These are phyloP conservation scores for Prionailurus bengalensis DNA, from an alignment of 2,113 vertebrate genomes.

Conservation along the genomic window DNA sequence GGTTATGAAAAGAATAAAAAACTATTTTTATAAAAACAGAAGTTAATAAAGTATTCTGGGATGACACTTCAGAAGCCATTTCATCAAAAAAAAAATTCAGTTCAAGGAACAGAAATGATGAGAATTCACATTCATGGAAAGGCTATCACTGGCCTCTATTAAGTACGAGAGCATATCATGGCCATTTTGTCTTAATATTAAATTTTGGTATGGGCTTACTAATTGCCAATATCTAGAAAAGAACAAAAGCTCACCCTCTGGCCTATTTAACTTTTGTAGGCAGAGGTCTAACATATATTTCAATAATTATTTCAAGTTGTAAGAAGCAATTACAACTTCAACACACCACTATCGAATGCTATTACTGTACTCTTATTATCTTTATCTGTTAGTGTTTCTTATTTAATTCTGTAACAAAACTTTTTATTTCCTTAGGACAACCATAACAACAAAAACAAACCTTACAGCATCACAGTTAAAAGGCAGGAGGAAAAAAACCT, in stretches of 20 bases:
- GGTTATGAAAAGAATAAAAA: not conserved
- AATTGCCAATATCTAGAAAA: constrained; percentile 84
- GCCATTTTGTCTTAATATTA: constrained; percentile 79
- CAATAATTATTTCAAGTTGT: constrained; percentile 85
- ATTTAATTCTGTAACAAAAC: constrained; percentile 55
- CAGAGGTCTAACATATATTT: constrained; percentile 77
- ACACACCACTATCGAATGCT: constrained; percentile 65
- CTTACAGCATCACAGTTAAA: constrained; percentile 56
- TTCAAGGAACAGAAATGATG: constrained; percentile 78
- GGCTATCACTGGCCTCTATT: constrained; percentile 66
- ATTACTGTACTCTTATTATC: constrained; percentile 65
- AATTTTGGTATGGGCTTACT: constrained; percentile 83
- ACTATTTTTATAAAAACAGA: constrained; percentile 27
- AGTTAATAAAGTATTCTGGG: not conserved
- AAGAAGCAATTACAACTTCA: constrained; percentile 77
- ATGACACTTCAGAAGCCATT: not conserved
- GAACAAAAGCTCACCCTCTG: constrained; percentile 81
- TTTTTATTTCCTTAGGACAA: constrained; percentile 3
- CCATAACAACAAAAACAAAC: constrained; percentile 27
- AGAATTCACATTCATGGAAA: constrained; percentile 63
- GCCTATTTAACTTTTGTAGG: constrained; percentile 78
- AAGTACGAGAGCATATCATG: constrained; percentile 72
- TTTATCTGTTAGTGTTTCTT: constrained; percentile 66
- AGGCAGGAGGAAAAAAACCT: not conserved
- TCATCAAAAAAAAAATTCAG: constrained; percentile 45